Base-by-base conservation (phyloP, 2,888 invertebrate genomes). In the Scrobipalpa atriplicella region DNA sequence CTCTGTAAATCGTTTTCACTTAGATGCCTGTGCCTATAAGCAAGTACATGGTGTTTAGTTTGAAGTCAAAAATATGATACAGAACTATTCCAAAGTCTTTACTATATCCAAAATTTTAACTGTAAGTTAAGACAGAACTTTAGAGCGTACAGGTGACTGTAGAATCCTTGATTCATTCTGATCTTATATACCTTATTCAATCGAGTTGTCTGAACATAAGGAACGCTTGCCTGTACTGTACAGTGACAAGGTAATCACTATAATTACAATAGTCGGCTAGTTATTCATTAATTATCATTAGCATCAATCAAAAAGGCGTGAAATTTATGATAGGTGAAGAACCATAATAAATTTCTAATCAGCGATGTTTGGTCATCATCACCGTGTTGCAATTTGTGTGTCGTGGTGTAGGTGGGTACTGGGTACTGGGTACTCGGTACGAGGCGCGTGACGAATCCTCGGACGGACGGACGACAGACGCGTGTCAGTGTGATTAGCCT, bases 401-500 rank as follows among this genome's bases (percentile, higher is more conserved):
- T 68, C 68, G 67, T 69, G 70, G 69, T 67, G 29, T 66, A 66
- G 68, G 63, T 58, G 39, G 21, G 67, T n/a, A n/a, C n/a, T n/a
- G n/a, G n/a, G n/a, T n/a, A n/a, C n/a, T n/a, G n/a, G n/a, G n/a
- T n/a, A n/a, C n/a, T n/a, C n/a, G n/a, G n/a, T 58, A 18, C 60
- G 62, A 63, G 62, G 66, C 56, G 47, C 72, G 70, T 70, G 75
- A 78, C 71, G 61, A 75, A 76, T 74, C 67, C 75, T 75, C 72
- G 64, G 77, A 75, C 68, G 66, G 80, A 71, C 75, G 29, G 5
- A 70, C 65, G 70, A 69, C 70, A 65, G 71, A 54, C 67, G 67
- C 63, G 64, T 67, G 73, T 74, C 75, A 73, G 66, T 61, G 43
- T 76, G 74, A 78, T 77, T 76, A 71, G 66, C 73, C 69, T 65